Conservation (phyloP, 1,140 invertebrate genomes). For the Diorhabda carinulata region DNA sequence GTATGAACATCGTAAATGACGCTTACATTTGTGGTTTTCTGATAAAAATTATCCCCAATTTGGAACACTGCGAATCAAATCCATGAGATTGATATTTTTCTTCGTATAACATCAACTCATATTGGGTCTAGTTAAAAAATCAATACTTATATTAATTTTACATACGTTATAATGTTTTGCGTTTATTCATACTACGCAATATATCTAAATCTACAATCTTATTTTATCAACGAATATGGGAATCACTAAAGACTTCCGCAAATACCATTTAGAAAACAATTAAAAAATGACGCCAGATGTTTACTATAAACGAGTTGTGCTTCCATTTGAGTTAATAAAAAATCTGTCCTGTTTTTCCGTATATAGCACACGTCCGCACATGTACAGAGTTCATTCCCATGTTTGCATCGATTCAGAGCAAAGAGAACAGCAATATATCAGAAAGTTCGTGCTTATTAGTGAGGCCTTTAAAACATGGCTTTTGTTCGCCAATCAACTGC, state of each 20-base stretch:
- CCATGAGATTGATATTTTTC: no score
- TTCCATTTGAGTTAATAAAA: not conserved
- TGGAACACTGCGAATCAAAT: no score
- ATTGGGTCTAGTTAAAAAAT: no score
- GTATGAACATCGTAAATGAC: no score
- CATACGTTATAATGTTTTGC: no score
- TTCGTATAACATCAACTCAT: no score
- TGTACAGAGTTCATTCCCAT: conserved; percentile 1
- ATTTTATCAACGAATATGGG: not conserved
- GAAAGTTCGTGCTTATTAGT: conserved; percentile 2
- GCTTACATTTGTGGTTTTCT: no score
- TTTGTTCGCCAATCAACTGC: conserved; percentile 1
- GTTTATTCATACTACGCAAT: no score
- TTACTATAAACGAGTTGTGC: not conserved
- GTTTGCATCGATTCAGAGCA: not conserved
- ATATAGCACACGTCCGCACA: conserved; percentile 1
- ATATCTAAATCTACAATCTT: no score
- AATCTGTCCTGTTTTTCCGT: conserved; percentile 2
- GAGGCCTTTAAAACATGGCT: not conserved
- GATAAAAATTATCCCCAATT: no score
- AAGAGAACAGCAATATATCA: not conserved
- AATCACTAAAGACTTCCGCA: not conserved
- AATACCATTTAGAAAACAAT: conserved; percentile 3
- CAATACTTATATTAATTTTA: no score
- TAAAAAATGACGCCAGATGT: not conserved